phyloP scores from a whole-genome alignment of 2,888 invertebrate species.

The Gastrophysa polygoni region DNA sequence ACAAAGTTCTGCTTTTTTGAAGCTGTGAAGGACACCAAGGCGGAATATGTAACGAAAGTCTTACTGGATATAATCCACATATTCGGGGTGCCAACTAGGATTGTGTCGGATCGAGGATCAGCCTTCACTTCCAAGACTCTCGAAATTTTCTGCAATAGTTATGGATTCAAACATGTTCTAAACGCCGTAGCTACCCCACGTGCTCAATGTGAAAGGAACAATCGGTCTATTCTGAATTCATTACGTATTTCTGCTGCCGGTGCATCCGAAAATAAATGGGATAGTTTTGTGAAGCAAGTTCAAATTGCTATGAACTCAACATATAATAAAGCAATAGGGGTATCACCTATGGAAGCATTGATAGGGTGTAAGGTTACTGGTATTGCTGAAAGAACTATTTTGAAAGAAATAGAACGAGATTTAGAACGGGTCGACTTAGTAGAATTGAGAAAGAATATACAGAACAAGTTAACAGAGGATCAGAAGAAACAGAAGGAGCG shows the following conservation, averaged over 20 bases:
- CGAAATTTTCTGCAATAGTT: slow-evolving; percentile 16
- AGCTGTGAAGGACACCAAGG: slow-evolving; percentile 11
- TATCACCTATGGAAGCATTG: slow-evolving; percentile 34
- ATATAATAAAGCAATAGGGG: slow-evolving; percentile 30
- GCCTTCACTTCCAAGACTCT: slow-evolving; percentile 32
- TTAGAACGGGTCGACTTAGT: background rate
- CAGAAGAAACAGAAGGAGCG: slow-evolving; percentile 15
- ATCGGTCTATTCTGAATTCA: background rate
- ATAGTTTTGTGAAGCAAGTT: slow-evolving; percentile 35
- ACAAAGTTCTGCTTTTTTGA: slow-evolving; percentile 21
- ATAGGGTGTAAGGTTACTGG: slow-evolving; percentile 16
- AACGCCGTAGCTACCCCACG: slow-evolving; percentile 31
- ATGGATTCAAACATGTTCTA: slow-evolving; percentile 6
- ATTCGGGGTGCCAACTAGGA: slow-evolving; percentile 22
- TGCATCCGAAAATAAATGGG: slow-evolving; percentile 32
- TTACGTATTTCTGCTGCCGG: slow-evolving; percentile 10
- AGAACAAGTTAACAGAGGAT: slow-evolving; percentile 10
- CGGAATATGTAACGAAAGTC: slow-evolving; percentile 16
- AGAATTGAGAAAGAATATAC: slow-evolving; percentile 2
- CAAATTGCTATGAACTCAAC: slow-evolving; percentile 41
- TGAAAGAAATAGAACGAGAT: background rate
- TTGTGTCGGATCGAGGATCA: slow-evolving; percentile 31
- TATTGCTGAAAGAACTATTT: too few species aligned
- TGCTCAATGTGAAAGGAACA: slow-evolving; percentile 29
- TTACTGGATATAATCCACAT: slow-evolving; percentile 19